phyloP scores from a whole-genome alignment of 2,113 vertebrate species.

The Hippocampus mohnikei region DNA sequence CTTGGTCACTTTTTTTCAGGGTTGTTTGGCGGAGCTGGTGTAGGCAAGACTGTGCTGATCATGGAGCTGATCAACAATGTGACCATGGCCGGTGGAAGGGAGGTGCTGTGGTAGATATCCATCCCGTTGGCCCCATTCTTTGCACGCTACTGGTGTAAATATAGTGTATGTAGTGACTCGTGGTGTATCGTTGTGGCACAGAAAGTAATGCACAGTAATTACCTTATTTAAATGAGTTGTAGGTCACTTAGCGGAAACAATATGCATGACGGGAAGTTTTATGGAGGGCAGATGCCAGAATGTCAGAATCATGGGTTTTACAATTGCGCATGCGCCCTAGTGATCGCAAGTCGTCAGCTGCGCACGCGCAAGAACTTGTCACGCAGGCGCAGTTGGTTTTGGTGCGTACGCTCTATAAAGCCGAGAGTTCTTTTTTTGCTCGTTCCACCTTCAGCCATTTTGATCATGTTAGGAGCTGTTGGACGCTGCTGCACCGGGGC shows the following conservation, averaged over 20 bases:
- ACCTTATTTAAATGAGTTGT: no score
- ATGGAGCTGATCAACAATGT: slow-evolving; percentile 99
- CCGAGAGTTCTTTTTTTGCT: slow-evolving; percentile 3
- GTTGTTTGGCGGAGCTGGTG: slow-evolving; percentile 93
- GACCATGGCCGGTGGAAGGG: slow-evolving; percentile 63
- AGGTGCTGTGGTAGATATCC: no score
- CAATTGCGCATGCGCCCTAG: slow-evolving; percentile 53
- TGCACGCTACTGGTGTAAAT: no score
- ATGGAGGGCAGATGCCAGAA: slow-evolving; percentile 52
- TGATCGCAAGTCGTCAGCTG: neutral
- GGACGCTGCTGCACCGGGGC: slow-evolving; percentile 82
- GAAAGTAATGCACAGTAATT: no score
- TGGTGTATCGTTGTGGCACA: no score
- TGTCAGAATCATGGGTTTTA: slow-evolving; percentile 27
- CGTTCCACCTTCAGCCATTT: slow-evolving; percentile 82
- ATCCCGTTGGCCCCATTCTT: no score
- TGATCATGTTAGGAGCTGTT: slow-evolving; percentile 84
- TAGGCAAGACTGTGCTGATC: slow-evolving; percentile 95
- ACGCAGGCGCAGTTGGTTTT: slow-evolving; percentile 56
- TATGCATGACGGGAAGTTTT: neutral
- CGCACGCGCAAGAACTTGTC: neutral
- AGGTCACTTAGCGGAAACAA: no score
- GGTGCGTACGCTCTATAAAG: slow-evolving; percentile 58
- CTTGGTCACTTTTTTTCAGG: slow-evolving; percentile 63
- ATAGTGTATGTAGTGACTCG: no score